Evolutionary conservation across 2,888 invertebrate species (phyloP).

Genomic region (Creontiades dilutus): DNA sequence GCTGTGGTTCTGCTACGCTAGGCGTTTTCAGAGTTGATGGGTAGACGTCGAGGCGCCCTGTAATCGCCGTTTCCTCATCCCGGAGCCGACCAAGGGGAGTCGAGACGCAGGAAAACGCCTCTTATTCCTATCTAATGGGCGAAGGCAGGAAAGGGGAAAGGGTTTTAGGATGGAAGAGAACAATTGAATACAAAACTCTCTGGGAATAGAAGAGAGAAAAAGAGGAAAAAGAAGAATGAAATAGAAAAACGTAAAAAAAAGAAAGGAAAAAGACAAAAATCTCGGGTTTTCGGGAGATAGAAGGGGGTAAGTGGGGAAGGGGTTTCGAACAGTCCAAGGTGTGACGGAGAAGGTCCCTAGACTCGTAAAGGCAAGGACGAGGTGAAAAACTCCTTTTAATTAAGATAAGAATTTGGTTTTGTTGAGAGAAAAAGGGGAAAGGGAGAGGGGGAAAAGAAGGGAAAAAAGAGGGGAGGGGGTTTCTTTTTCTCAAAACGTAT

Average conservation of each 20-base stretch:
- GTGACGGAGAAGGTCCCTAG: constrained; percentile 38
- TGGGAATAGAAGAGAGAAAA: constrained; percentile 23
- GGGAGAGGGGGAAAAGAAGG: background rate
- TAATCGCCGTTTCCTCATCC: constrained; percentile 26
- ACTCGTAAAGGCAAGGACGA: constrained; percentile 47
- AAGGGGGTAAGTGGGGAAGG: background rate
- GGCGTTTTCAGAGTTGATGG: constrained; percentile 12
- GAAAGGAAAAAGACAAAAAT: constrained; percentile 37
- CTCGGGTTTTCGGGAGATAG: background rate
- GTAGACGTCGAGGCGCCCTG: constrained; percentile 42
- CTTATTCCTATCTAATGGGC: constrained; percentile 65
- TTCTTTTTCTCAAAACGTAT: constrained; percentile 2
- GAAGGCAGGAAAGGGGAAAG: background rate
- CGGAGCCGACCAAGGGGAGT: background rate
- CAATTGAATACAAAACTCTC: constrained; percentile 66
- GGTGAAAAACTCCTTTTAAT: constrained; percentile 71
- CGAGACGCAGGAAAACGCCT: constrained; percentile 49
- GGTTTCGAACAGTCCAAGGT: constrained; percentile 35
- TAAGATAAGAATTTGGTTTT: constrained; percentile 71
- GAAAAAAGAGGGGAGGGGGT: background rate
- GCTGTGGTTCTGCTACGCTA: too few relatives aligned
- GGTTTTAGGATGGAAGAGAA: constrained; percentile 62
- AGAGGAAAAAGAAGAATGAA: background rate
- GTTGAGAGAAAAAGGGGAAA: constrained; percentile 9
- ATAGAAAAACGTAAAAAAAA: background rate